Evolutionary conservation across 2,888 invertebrate genomes (phyloP), one percentile per base, ranked within the genome.

Genomic region (Odontocerum albicorne): DNA sequence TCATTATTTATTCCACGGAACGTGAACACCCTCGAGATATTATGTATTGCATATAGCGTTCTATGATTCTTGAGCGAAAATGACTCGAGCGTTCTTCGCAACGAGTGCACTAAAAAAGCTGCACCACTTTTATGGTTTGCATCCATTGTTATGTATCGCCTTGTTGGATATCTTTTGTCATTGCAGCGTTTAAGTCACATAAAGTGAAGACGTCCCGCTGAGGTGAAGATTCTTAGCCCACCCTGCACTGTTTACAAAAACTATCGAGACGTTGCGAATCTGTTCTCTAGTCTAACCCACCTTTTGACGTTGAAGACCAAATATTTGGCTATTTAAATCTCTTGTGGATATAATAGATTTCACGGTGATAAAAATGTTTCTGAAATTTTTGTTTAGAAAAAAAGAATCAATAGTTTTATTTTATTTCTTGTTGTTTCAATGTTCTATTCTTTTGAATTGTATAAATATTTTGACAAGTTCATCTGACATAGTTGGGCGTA

Each of bases 181-280:
- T 21, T 13, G 21, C n/a, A 27, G 39, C 47, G 44, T 55, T 55
- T 42, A 43, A 50, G 50, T 43, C 42, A 43, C 40, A 50, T 42
- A 50, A 49, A 32, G 43, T 42, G 58, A 31, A 15, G 45, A 35
- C 49, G 32, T 40, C 59, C 55, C 42, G 55, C 45, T 22, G 59
- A 54, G 57, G 53, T 53, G 57, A 49, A 49, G 56, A 51, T 45
- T 33, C 45, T 40, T 31, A 20, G 59, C 43, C 56, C 59, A 56
- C 55, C 59, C 59, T 38, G 56, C 27, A 42, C 42, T 50, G 50
- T 54, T 54, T 39, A 39, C 49, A 8, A 20, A 45, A 27, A 19
- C 38, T 39, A 49, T 42, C 42, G 19, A 16, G 39, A 33, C 20
- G 49, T 55, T 55, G 57, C 52, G 51, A 57, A 57, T 57, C 49